Evolutionary conservation across 2,888 invertebrate genomes (phyloP).

Genomic region (Phengaris arion): DNA sequence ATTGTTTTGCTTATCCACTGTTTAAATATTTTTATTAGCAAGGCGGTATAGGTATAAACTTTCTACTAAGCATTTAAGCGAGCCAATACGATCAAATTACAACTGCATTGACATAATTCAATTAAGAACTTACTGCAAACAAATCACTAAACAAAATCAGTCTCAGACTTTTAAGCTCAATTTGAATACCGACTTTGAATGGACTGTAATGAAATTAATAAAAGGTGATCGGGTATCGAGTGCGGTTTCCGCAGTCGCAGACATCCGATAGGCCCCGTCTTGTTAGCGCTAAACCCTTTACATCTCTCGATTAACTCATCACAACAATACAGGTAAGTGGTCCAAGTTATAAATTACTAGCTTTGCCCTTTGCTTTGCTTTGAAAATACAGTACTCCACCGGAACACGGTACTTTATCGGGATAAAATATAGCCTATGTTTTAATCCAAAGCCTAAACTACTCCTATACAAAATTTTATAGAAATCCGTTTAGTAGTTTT

Average conservation of each 20-base stretch:
- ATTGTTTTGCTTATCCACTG: too few species aligned
- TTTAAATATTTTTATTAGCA: too few species aligned
- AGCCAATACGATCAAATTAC: slow-evolving; percentile 14
- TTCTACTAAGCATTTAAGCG: neutral
- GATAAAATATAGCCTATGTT: too few species aligned
- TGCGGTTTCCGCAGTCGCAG: slow-evolving; percentile 40
- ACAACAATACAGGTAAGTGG: slow-evolving; percentile 42
- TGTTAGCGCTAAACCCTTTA: slow-evolving; percentile 56
- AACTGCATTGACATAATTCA: neutral
- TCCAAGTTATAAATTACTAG: slow-evolving; percentile 29
- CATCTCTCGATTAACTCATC: slow-evolving; percentile 55
- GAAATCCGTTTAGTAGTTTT: too few species aligned
- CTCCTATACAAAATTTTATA: too few species aligned
- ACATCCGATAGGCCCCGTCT: slow-evolving; percentile 59
- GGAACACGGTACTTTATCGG: too few species aligned
- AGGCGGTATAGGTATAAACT: neutral
- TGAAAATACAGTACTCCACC: too few species aligned
- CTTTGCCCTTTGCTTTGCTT: too few species aligned
- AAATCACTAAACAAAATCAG: neutral
- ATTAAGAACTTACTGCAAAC: neutral
- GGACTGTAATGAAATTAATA: slow-evolving; percentile 27
- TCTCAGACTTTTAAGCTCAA: neutral
- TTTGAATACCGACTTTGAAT: slow-evolving; percentile 8
- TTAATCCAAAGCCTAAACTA: too few species aligned
- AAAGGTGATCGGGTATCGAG: slow-evolving; percentile 40